These are phyloP conservation scores for Odobenus rosmarus DNA, from an alignment of 2,113 vertebrate species.

Conservation along the genomic window DNA sequence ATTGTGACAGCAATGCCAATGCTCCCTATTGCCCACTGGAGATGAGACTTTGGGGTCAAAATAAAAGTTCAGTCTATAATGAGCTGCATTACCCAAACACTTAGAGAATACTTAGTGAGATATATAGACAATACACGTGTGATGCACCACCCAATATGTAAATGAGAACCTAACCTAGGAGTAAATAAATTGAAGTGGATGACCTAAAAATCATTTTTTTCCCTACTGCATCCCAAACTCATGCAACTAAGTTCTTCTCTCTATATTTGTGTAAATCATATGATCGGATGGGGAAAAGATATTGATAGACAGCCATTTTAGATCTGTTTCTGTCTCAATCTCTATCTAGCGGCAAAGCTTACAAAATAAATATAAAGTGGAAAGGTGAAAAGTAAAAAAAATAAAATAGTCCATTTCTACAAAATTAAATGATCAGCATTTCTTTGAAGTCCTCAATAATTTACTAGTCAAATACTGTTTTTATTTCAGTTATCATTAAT, in stretches of 20 bases:
- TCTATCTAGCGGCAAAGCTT: not conserved
- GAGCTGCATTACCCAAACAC: not conserved
- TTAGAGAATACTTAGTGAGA: not conserved
- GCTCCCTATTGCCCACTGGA: not conserved
- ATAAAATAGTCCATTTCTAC: not conserved
- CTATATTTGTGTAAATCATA: not conserved
- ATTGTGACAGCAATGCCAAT: not conserved
- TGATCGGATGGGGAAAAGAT: not conserved
- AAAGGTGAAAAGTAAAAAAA: constrained; percentile 20
- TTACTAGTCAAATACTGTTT: not conserved
- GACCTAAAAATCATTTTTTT: not conserved
- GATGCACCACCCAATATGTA: not conserved
- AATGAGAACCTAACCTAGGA: not conserved
- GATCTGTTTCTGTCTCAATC: not conserved
- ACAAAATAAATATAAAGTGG: not conserved
- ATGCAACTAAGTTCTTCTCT: not conserved
- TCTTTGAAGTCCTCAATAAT: not conserved
- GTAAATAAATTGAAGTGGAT: not conserved
- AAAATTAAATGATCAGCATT: not conserved
- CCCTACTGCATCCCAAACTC: not conserved
- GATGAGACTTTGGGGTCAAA: not conserved
- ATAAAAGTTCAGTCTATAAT: not conserved
- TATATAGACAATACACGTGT: not conserved
- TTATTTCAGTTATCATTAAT: not conserved
- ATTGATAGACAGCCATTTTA: not conserved